phyloP scores from a whole-genome alignment of 1,140 invertebrate genomes.

The Microplitis demolitor region DNA sequence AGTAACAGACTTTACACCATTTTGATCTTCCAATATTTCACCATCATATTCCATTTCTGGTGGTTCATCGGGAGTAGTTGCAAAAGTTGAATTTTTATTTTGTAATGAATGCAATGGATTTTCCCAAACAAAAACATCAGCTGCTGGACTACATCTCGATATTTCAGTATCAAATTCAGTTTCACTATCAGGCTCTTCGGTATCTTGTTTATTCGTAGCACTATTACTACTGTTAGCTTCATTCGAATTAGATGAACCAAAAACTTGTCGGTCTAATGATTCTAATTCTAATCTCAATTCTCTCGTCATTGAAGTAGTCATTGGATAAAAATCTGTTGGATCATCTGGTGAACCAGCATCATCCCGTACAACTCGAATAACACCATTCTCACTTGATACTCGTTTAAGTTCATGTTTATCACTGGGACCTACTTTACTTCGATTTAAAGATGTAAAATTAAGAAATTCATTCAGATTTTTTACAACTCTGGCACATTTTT shows the following conservation, averaged over 20 bases:
- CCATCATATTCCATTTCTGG: constrained; percentile 71
- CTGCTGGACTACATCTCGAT: constrained; percentile 53
- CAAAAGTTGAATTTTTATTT: constrained; percentile 44
- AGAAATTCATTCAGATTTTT: constrained; percentile 86
- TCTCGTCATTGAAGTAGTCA: constrained; percentile 83
- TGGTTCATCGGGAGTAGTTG: constrained; percentile 72
- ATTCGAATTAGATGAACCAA: constrained; percentile 52
- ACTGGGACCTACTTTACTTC: constrained; percentile 58
- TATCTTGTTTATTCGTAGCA: constrained; percentile 49
- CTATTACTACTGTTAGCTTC: constrained; percentile 50
- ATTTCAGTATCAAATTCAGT: constrained; percentile 56
- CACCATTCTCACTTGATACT: constrained; percentile 48
- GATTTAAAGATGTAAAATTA: constrained; percentile 73
- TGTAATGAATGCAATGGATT: constrained; percentile 68
- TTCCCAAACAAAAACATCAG: constrained; percentile 78
- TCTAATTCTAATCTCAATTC: constrained; percentile 80
- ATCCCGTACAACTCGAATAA: constrained; percentile 52
- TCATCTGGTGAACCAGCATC: constrained; percentile 77
- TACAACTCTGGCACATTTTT: constrained; percentile 65
- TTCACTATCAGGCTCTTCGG: constrained; percentile 50
- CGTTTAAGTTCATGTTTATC: constrained; percentile 50
- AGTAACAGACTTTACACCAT: constrained; percentile 68
- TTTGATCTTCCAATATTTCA: constrained; percentile 67
- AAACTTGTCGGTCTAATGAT: constrained; percentile 78
- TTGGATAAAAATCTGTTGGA: constrained; percentile 79